Conservation (phyloP, 2,797 vertebrate genomes). For the Aldrovandia affinis region DNA sequence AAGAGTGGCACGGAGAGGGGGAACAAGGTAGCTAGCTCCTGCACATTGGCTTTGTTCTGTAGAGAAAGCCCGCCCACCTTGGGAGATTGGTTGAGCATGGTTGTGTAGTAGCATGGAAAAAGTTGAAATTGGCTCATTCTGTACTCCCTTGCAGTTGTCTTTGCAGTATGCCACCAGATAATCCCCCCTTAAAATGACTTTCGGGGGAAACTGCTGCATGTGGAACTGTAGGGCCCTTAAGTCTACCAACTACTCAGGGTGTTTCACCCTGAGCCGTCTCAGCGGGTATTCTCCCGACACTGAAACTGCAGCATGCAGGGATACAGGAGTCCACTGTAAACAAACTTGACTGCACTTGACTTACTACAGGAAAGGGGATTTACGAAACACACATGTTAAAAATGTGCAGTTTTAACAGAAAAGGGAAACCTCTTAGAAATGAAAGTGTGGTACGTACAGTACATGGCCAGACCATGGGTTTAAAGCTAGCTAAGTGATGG, state of each 20-base stretch:
- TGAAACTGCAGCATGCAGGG: neutral
- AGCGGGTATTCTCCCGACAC: conserved; percentile 7
- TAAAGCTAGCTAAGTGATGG: too few relatives aligned
- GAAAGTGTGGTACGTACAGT: neutral
- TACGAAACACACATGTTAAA: neutral
- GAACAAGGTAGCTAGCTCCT: neutral
- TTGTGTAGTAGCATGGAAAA: neutral
- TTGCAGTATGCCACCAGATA: neutral
- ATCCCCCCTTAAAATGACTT: neutral
- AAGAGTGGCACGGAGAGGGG: neutral
- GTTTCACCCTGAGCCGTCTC: neutral
- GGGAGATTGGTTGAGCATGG: neutral
- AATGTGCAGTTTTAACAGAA: neutral
- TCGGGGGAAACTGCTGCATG: neutral
- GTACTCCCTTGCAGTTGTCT: neutral
- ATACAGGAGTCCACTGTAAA: neutral
- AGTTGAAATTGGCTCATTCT: neutral
- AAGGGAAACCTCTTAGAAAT: neutral
- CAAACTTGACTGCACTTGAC: neutral
- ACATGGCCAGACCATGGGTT: too few relatives aligned
- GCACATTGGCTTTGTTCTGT: neutral
- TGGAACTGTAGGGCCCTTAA: neutral
- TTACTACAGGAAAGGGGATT: too few relatives aligned
- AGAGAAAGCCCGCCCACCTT: neutral
- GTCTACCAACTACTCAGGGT: neutral